Conservation (phyloP, 2,113 vertebrate genomes). For the Equus przewalskii region DNA sequence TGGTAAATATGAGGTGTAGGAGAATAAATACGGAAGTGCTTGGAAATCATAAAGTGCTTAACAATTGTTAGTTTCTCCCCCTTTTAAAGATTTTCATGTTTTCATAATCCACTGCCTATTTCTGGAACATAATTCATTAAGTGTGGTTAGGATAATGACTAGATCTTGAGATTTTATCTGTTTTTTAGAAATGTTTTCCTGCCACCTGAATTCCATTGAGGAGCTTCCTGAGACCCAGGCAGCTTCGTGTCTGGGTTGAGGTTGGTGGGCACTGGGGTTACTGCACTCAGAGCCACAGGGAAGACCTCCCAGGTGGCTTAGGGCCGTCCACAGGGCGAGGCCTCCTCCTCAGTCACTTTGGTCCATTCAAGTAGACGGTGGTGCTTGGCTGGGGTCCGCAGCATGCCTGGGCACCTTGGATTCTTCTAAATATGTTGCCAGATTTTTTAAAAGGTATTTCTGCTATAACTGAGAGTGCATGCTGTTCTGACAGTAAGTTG, state of each 20-base stretch:
- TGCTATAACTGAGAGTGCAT: background rate
- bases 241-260: background rate
- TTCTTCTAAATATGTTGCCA: background rate
- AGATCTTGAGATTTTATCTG: background rate
- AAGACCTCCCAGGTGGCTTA: background rate
- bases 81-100: background rate
- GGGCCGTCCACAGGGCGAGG: background rate
- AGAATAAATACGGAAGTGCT: background rate
- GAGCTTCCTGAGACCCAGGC: background rate
- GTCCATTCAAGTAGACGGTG: background rate
- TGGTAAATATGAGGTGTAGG: background rate
- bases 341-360: background rate
- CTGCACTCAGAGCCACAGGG: background rate
- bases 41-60: background rate
- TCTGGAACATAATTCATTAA: background rate
- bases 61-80: background rate
- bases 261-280: background rate
- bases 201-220: background rate
- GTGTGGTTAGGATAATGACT: background rate
- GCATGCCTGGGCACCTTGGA: accelerated
- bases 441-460: background rate
- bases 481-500: background rate
- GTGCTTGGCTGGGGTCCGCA: background rate
- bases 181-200: background rate
- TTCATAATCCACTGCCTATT: background rate